Evolutionary conservation across 2,113 vertebrate species (phyloP), one percentile per base, ranked within the genome.

Genomic region (Salvelinus alpinus): DNA sequence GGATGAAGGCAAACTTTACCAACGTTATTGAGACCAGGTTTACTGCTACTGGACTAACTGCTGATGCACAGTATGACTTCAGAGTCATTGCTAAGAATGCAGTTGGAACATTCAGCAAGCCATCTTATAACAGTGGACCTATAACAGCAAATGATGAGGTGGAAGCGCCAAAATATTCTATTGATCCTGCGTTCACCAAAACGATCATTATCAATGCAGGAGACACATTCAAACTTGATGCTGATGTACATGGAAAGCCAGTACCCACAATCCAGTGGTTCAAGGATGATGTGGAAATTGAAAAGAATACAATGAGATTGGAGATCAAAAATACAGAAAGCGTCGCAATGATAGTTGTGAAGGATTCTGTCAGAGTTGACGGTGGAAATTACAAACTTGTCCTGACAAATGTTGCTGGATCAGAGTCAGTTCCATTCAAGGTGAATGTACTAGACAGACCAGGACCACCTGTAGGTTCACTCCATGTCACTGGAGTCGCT

Each of bases 11-110:
- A 5, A 99, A 97, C 82, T 99, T 99, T 84, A 98, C 97, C 64
- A 99, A 99, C 87, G 90, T 99, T 13, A 96, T 95, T 90, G 98
- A 99, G 93, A 99, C 96, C 75, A 94, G 98, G n/a, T 99, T 98
- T 86, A 95, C 95, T 71, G 92, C 96, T 71, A 96, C 95, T 80
- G 96, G 98, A 25, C 94, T 99, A 71, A 98, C 95, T 72, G 97
- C 99, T 93, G 95, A 96, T 83, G 92, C 96, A 80, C 95, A 96
- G 88, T 99, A 99, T 3, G 98, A 99, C 89, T 99, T 99, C 80
- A 97, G 98, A 95, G 95, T 99, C 74, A 95, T 97, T 90, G 98
- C 98, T 85, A 99, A 96, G 91, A 99, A 99, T 84, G 95, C 97
- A 78, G 96, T 96, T 73, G 97, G 97, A 78, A 88, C 95, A 69